Conservation (phyloP, 2,888 invertebrate genomes). For the Rhagonycha lutea region DNA sequence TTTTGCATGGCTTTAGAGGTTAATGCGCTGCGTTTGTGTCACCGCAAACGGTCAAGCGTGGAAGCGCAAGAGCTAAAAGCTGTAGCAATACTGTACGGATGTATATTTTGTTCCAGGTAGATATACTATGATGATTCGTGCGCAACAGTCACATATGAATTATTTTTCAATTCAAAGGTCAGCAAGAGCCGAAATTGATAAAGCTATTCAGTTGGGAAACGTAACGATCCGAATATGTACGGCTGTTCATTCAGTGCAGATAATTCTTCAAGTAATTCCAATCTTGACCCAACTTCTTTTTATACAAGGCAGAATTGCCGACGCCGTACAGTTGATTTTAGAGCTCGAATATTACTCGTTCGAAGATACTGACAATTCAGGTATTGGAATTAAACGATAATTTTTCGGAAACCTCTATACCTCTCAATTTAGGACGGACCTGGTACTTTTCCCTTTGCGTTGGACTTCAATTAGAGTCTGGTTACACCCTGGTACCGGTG, state of each 20-base stretch:
- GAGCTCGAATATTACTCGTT: conserved; percentile 48
- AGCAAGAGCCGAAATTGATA: conserved; percentile 48
- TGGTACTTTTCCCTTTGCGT: conserved; percentile 66
- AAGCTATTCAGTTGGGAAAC: conserved; percentile 53
- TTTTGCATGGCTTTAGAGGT: conserved; percentile 50
- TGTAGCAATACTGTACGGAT: conserved; percentile 53
- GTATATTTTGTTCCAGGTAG: conserved; percentile 55
- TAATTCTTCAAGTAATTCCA: conserved; percentile 51
- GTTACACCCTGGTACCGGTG: conserved; percentile 59
- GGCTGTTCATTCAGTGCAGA: conserved; percentile 44
- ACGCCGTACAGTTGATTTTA: conserved; percentile 53
- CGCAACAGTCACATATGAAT: not conserved
- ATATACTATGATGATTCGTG: not conserved
- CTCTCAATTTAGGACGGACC: conserved; percentile 52
- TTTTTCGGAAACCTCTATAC: not conserved
- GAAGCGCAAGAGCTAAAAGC: conserved; percentile 56
- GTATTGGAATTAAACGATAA: conserved; percentile 17
- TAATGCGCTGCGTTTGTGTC: conserved; percentile 53
- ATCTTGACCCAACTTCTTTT: conserved; percentile 50
- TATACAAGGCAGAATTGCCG: conserved; percentile 49
- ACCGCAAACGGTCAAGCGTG: conserved; percentile 46
- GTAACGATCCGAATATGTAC: conserved; percentile 49
- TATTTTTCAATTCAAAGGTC: conserved; percentile 27
- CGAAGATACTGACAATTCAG: conserved; percentile 44
- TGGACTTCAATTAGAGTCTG: conserved; percentile 64